Percentiles rank a stretch among this genome's conserved stretches.
Conservation (phyloP, 2,113 vertebrate species). For the Hypomesus transpacificus region DNA sequence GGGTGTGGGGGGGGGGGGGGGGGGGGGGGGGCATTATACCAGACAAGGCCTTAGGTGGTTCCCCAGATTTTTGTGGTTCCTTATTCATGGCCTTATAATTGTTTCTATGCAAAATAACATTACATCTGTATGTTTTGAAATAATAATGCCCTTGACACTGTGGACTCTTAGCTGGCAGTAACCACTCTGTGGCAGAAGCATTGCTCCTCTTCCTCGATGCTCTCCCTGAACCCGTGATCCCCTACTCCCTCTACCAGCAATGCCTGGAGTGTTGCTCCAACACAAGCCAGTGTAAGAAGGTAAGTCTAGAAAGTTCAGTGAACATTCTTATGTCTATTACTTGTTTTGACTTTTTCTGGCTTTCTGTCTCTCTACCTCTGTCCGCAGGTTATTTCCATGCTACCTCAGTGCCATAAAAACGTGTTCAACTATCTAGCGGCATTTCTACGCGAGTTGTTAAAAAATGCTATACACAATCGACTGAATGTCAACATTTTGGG, state of each 20-base stretch:
- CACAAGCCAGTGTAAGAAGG: slow-evolving; percentile 80
- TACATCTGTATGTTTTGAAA: not conserved
- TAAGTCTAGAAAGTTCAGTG: slow-evolving; percentile 44
- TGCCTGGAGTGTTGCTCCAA: slow-evolving; percentile 77
- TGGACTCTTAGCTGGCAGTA: slow-evolving; percentile 79
- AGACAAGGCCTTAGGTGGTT: too few species aligned
- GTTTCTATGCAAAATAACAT: not conserved
- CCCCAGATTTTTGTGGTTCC: too few species aligned
- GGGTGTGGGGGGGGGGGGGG: too few species aligned
- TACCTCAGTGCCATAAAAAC: slow-evolving; percentile 87
- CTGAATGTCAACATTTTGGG: slow-evolving; percentile 86
- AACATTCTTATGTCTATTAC: not conserved
- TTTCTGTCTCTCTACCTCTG: slow-evolving; percentile 11
- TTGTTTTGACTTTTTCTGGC: not conserved
- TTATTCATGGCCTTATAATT: too few species aligned
- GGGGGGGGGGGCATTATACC: too few species aligned
- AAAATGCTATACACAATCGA: slow-evolving; percentile 82
- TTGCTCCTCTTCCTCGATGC: slow-evolving; percentile 93
- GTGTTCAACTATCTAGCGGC: slow-evolving; percentile 89
- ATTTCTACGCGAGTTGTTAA: slow-evolving; percentile 89
- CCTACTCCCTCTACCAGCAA: slow-evolving; percentile 76
- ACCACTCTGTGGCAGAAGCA: slow-evolving; percentile 92
- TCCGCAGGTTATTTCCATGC: slow-evolving; percentile 77
- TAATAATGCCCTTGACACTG: slow-evolving; percentile 49
- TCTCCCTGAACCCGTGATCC: slow-evolving; percentile 90